Conservation (phyloP, 2,113 vertebrate species). For the Triplophysa siluroides region DNA sequence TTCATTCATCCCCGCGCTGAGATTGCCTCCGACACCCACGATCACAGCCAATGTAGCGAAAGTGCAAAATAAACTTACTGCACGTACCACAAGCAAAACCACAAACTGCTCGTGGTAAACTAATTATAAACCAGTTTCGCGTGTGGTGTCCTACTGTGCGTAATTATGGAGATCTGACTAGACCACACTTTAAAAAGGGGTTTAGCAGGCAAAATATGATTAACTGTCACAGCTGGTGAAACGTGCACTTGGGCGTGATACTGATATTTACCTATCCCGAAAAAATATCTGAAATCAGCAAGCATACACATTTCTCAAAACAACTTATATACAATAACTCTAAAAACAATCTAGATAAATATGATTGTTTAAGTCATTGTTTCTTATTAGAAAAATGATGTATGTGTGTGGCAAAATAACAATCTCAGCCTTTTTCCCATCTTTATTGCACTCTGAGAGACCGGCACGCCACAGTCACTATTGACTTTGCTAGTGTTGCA, state of each 20-base stretch:
- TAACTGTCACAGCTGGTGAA: conserved; percentile 20
- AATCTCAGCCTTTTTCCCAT: not conserved
- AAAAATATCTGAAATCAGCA: not conserved
- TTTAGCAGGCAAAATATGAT: conserved; percentile 30
- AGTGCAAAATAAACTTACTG: conserved; percentile 19
- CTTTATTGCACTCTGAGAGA: not conserved
- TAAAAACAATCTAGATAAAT: too few relatives aligned
- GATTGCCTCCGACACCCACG: conserved; percentile 18
- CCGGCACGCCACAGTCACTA: not conserved
- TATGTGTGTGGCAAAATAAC: not conserved
- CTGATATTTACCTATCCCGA: not conserved
- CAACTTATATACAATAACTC: too few relatives aligned
- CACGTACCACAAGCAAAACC: conserved; percentile 17
- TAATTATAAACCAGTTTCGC: conserved; percentile 22
- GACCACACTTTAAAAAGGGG: conserved; percentile 15
- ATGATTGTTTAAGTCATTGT: too few relatives aligned
- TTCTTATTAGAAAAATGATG: not conserved
- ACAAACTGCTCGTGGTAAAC: conserved; percentile 37
- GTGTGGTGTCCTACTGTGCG: conserved; percentile 25
- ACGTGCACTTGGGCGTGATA: not conserved
- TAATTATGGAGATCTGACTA: conserved; percentile 22
- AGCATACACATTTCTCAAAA: not conserved
- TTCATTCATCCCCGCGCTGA: conserved; percentile 20
- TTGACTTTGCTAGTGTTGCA: conserved; percentile 4
- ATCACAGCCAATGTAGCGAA: conserved; percentile 14